These are phyloP conservation scores for Strongylocentrotus purpuratus DNA, from an alignment of 35 echinoderm and acorn worm species.

Conservation along the genomic window DNA sequence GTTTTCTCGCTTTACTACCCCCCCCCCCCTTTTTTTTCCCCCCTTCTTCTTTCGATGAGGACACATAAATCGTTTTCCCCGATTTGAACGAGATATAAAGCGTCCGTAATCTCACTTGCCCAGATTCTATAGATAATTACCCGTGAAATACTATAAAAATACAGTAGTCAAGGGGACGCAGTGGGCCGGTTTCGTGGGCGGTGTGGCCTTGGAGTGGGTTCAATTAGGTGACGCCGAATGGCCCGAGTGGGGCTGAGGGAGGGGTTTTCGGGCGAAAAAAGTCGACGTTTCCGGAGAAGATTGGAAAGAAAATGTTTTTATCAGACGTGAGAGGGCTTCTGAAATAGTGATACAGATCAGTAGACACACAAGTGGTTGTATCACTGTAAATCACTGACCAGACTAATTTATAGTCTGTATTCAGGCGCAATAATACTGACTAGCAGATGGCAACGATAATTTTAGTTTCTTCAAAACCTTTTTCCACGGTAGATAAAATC, in stretches of 20 bases:
- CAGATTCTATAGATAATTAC: neutral
- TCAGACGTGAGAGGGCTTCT: neutral
- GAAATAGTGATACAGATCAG: neutral
- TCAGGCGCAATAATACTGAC: neutral
- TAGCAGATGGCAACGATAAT: neutral
- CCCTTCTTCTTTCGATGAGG: neutral
- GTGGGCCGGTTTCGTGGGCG: neutral
- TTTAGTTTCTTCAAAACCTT: too few relatives aligned
- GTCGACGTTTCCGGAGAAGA: neutral
- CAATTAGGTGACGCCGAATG: neutral
- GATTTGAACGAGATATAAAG: neutral
- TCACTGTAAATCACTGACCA: neutral
- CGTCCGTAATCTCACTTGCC: neutral
- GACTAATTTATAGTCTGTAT: neutral
- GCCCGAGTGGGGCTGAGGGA: neutral
- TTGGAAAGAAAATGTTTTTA: slow-evolving; percentile 15
- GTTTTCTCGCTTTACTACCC: neutral
- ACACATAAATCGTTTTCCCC: neutral
- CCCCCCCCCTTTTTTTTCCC: neutral
- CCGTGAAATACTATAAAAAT: neutral
- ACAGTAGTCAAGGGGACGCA: neutral
- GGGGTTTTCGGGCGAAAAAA: neutral
- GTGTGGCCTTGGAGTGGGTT: neutral
- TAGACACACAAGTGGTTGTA: slow-evolving; percentile 16
- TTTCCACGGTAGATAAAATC: too few relatives aligned